Base-by-base conservation (phyloP, 2,888 invertebrate genomes). In the Germaria angustata region DNA sequence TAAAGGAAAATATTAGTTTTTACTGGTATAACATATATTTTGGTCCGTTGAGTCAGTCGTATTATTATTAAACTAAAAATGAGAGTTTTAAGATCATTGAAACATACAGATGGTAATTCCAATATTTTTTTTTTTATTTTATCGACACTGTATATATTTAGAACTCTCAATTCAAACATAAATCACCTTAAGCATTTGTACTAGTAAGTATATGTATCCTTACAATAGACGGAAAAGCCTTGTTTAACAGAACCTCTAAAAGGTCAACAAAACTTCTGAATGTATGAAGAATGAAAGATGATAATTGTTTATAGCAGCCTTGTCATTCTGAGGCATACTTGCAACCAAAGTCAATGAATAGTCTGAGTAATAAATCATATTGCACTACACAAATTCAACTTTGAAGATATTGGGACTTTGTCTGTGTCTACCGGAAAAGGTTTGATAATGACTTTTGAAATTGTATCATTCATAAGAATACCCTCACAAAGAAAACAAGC, bases 271-370 rank as follows among this genome's bases (percentile, higher is more conserved):
- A 32, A 3, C 4, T 55, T 17, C 28, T 41, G 24, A 39, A 39
- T 69, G 28, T 24, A 11, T 20, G 15, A n/a, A 0, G 9, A 28
- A 46, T 13, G 46, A 2, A 34, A 24, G n/a, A 49, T 32, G 24
- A 15, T 13, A 9, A 32, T 15, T 39, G 15, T 28, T 41, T 3
- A n/a, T 20, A 20, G 32, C 8, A 61, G 49, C 72, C 59, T 61
- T 72, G 72, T 39, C n/a, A 39, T 36, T 49, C 24, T 28, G 24
- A 59, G 49, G n/a, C 11, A n/a, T 17, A 15, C 13, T 0, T 7
- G 9, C n/a, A n/a, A 39, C 4, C 65, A 49, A 66, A 75, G 63
- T 53, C 73, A 73, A 55, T 46, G n/a, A 73, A 46, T 46, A n/a
- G 75, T 65, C 36, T 55, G 34, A 44, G 36, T 57, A 75, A 44